Conservation (phyloP, 2,888 invertebrate genomes). For the Melieria picta region DNA sequence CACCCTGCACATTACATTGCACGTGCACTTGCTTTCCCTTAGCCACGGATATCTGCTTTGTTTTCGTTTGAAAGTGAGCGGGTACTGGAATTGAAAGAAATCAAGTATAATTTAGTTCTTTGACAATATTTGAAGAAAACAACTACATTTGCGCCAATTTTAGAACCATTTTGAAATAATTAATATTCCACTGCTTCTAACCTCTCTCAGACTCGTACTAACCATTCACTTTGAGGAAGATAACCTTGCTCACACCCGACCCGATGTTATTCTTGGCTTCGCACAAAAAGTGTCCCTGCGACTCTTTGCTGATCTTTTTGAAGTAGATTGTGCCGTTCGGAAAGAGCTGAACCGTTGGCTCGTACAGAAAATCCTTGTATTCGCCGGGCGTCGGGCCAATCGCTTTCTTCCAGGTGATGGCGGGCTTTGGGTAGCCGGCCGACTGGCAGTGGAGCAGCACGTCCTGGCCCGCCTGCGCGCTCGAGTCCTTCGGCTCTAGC, state of each 20-base stretch:
- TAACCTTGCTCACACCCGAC: slow-evolving; percentile 90
- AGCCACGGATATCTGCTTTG: slow-evolving; percentile 82
- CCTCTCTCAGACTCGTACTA: slow-evolving; percentile 57
- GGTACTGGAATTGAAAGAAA: slow-evolving; percentile 70
- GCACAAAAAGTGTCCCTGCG: slow-evolving; percentile 91
- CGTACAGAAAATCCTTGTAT: slow-evolving; percentile 84
- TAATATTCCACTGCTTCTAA: too few species aligned
- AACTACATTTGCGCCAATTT: too few species aligned
- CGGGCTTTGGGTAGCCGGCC: slow-evolving; percentile 90
- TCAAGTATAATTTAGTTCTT: neutral
- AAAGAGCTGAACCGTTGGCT: slow-evolving; percentile 79
- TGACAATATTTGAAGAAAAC: too few species aligned
- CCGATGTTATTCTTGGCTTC: slow-evolving; percentile 94
- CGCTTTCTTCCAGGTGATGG: slow-evolving; percentile 89
- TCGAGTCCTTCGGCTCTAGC: slow-evolving; percentile 84
- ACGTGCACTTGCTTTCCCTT: slow-evolving; percentile 85
- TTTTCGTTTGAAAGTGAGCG: slow-evolving; percentile 85
- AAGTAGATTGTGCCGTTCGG: slow-evolving; percentile 87
- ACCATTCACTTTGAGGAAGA: slow-evolving; percentile 91
- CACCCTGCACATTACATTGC: slow-evolving; percentile 88
- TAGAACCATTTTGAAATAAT: too few species aligned
- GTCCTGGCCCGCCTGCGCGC: slow-evolving; percentile 83
- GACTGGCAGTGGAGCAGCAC: slow-evolving; percentile 89
- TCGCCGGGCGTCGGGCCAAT: slow-evolving; percentile 82
- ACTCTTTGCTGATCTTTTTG: slow-evolving; percentile 83